phyloP scores from a whole-genome alignment of 2,113 vertebrate species.

The Amphilophus citrinellus region DNA sequence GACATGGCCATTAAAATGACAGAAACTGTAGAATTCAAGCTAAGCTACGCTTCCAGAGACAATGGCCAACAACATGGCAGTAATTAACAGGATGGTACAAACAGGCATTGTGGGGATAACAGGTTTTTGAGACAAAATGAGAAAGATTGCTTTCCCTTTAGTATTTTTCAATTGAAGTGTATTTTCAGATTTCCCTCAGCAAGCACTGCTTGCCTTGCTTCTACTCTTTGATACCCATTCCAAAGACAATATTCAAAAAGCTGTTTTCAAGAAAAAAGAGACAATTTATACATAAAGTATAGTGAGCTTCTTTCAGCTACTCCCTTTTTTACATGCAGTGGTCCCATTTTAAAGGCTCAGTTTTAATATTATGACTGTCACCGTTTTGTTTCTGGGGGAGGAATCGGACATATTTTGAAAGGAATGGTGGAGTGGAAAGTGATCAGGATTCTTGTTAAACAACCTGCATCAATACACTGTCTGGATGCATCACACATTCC shows the following conservation, averaged over 20 bases:
- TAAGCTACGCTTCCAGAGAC: background rate
- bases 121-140: background rate
- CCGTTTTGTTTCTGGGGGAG: background rate
- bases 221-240: background rate
- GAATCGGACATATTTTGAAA: background rate
- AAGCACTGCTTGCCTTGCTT: background rate
- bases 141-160: background rate
- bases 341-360: background rate
- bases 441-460: background rate
- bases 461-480: background rate
- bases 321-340: background rate
- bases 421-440: background rate
- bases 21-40: background rate
- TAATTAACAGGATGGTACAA: background rate
- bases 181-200: conserved; percentile 1
- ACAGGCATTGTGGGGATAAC: background rate
- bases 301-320: background rate
- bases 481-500: background rate
- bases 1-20: background rate
- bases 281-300: background rate
- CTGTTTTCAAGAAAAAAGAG: background rate
- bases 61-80: background rate
- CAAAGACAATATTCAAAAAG: background rate
- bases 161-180: background rate
- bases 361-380: background rate